Percentiles rank a stretch among this genome's conserved stretches.
phyloP scores from a whole-genome alignment of 1,140 invertebrate genomes.

The Drosophila azteca region DNA sequence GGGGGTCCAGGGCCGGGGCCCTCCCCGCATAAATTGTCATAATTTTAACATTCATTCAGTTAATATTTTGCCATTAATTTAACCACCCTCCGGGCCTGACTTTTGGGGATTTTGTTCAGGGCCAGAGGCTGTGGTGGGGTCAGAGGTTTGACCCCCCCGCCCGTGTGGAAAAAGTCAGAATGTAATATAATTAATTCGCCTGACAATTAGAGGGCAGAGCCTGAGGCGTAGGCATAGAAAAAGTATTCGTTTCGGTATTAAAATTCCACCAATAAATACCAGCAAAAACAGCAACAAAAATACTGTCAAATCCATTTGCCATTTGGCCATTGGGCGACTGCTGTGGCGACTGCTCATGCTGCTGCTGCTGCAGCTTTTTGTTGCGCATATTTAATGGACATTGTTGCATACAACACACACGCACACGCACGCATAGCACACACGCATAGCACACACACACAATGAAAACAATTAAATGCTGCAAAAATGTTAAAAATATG shows the following conservation, averaged over 20 bases:
- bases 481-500: slow-evolving; percentile 51
- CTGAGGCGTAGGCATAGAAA: slow-evolving; percentile 50
- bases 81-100: slow-evolving; percentile 33
- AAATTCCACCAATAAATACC: slow-evolving; percentile 37
- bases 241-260: slow-evolving; percentile 64
- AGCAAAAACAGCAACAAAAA: neutral
- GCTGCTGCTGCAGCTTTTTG: slow-evolving; percentile 14
- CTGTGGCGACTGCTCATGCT: slow-evolving; percentile 10
- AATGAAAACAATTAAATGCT: slow-evolving; percentile 79
- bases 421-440: too few relatives aligned
- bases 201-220: slow-evolving; percentile 44
- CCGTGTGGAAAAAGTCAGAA: slow-evolving; percentile 33
- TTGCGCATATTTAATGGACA: slow-evolving; percentile 63
- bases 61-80: slow-evolving; percentile 76
- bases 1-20: too few relatives aligned
- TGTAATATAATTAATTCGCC: slow-evolving; percentile 61
- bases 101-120: neutral
- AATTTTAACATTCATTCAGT: slow-evolving; percentile 67
- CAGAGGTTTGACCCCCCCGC: slow-evolving; percentile 11
- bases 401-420: slow-evolving; percentile 25
- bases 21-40: slow-evolving; percentile 55
- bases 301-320: slow-evolving; percentile 59
- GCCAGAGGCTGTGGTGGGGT: neutral
- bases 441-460: slow-evolving; percentile 1
- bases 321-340: too few relatives aligned